phyloP scores from a whole-genome alignment of 2,113 vertebrate species.

The Brienomyrus brachyistius region DNA sequence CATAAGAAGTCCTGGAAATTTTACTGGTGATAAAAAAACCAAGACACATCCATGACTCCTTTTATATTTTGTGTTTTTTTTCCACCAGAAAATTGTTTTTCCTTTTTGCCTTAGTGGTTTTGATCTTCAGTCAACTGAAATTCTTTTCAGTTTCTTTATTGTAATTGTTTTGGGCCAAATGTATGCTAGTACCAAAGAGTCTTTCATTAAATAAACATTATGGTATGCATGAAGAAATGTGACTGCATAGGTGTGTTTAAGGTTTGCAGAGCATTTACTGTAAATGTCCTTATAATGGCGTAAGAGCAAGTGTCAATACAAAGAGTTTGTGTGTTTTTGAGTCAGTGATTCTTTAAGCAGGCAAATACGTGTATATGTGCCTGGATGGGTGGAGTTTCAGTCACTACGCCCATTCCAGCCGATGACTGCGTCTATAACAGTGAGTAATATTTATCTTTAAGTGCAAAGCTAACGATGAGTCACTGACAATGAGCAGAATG shows the following conservation, averaged over 20 bases:
- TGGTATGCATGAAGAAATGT: neutral
- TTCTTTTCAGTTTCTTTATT: neutral
- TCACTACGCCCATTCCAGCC: neutral
- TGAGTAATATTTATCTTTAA: neutral
- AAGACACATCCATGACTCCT: neutral
- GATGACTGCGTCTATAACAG: neutral
- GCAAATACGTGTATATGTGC: neutral
- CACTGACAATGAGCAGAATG: neutral
- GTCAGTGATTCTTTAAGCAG: neutral
- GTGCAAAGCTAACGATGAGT: neutral
- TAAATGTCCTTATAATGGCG: neutral
- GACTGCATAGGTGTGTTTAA: neutral
- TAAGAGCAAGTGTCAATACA: neutral
- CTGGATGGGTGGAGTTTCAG: conserved; percentile 11
- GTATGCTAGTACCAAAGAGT: neutral
- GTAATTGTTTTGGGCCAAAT: neutral
- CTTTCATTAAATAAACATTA: neutral
- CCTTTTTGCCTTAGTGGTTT: neutral
- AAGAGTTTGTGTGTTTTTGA: neutral
- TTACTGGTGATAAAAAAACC: neutral
- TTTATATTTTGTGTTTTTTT: neutral
- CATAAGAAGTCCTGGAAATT: neutral
- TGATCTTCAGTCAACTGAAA: neutral
- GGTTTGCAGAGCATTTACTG: neutral
- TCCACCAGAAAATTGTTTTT: neutral